These are phyloP conservation scores for Cirrhinus molitorella DNA, from an alignment of 2,797 vertebrate genomes.

Conservation along the genomic window DNA sequence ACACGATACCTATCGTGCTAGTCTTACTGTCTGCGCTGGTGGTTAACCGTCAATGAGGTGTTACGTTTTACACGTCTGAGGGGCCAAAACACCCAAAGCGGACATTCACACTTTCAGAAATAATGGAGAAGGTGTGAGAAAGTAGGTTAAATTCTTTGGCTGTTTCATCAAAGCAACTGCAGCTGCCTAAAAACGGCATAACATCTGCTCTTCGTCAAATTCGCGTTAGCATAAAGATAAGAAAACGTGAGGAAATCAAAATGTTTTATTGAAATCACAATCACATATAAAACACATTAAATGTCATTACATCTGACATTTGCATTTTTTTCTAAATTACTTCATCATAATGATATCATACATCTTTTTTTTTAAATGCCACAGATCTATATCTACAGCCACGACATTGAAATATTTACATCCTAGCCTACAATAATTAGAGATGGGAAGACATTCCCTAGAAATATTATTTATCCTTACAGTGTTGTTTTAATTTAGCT, in stretches of 20 bases:
- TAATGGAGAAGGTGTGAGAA: slow-evolving; percentile 60
- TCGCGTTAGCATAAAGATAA: background rate
- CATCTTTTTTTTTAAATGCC: slow-evolving; percentile 5
- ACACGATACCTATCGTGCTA: too few relatives aligned
- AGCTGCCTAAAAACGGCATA: background rate
- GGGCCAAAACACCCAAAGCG: slow-evolving; percentile 59
- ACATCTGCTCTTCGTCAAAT: background rate
- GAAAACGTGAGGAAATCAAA: background rate
- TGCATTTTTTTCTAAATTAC: slow-evolving; percentile 14
- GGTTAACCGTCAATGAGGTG: slow-evolving; percentile 55
- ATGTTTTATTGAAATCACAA: slow-evolving; percentile 21
- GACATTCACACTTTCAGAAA: slow-evolving; percentile 76
- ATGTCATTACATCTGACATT: background rate
- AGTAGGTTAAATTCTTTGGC: slow-evolving; percentile 7
- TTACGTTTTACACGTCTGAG: slow-evolving; percentile 61
- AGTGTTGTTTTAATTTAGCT: slow-evolving; percentile 57
- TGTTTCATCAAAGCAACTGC: slow-evolving; percentile 39
- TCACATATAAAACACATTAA: slow-evolving; percentile 16
- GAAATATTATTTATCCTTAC: slow-evolving; percentile 48
- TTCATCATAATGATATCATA: slow-evolving; percentile 22
- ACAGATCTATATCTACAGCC: slow-evolving; percentile 65
- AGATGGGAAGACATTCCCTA: slow-evolving; percentile 40
- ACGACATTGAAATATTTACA: slow-evolving; percentile 80
- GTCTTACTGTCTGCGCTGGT: background rate
- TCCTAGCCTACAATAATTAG: slow-evolving; percentile 50